Evolutionary conservation across 2,113 vertebrate genomes (phyloP).

Genomic region (Origma solitaria): DNA sequence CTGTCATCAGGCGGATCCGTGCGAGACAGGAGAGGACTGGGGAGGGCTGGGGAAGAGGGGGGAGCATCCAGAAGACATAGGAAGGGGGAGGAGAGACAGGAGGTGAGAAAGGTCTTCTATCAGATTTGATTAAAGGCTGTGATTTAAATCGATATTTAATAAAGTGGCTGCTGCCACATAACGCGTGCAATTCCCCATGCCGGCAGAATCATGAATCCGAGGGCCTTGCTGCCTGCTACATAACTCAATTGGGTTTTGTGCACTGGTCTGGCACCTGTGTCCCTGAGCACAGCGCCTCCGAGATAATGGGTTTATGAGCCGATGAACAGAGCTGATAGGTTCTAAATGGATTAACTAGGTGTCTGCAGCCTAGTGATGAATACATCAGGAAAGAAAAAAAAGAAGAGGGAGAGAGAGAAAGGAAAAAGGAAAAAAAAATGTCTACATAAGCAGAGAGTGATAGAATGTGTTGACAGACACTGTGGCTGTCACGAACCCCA

Average conservation of each 20-base stretch:
- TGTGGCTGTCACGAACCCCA: conserved; percentile 43
- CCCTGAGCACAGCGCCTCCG: conserved; percentile 72
- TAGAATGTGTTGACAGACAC: conserved; percentile 69
- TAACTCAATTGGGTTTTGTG: conserved; percentile 80
- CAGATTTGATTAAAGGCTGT: conserved; percentile 85
- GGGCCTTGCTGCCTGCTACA: conserved; percentile 67
- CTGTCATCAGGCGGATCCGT: conserved; percentile 52
- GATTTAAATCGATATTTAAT: conserved; percentile 94
- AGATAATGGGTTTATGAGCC: conserved; percentile 82
- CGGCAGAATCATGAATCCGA: conserved; percentile 70
- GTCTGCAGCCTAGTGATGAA: conserved; percentile 74
- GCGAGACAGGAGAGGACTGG: not conserved
- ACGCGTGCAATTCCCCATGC: conserved; percentile 80
- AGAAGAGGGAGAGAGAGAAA: not conserved
- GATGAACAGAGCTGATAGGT: conserved; percentile 80
- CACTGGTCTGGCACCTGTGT: conserved; percentile 79
- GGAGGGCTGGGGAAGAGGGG: conserved; percentile 7
- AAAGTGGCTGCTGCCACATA: conserved; percentile 80
- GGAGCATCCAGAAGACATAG: not conserved
- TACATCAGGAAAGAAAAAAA: conserved; percentile 47
- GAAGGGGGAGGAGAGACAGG: conserved; percentile 34
- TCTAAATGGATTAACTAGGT: conserved; percentile 84
- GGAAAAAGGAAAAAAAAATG: not conserved
- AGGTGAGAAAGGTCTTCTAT: conserved; percentile 75
- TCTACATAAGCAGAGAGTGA: conserved; percentile 64